Conservation (phyloP, 2,113 vertebrate species). For the Antechinus flavipes region DNA sequence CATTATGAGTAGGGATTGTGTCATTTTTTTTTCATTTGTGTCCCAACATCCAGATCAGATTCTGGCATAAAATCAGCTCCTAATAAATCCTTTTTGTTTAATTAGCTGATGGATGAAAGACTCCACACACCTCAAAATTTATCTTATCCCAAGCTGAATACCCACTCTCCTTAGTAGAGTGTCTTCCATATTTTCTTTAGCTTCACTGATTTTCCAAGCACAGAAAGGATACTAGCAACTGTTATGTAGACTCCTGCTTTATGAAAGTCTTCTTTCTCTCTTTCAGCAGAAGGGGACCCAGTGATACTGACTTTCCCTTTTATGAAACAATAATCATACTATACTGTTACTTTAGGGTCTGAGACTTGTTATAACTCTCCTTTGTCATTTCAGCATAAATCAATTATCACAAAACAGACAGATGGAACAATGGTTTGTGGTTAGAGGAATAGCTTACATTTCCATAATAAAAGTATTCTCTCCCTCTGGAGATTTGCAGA, state of each 20-base stretch:
- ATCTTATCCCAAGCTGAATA: conserved; percentile 3
- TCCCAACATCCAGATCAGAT: background rate
- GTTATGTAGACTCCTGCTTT: background rate
- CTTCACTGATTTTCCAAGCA: background rate
- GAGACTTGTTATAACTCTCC: background rate
- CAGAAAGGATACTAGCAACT: background rate
- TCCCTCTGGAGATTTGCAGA: background rate
- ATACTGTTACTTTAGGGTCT: conserved; percentile 16
- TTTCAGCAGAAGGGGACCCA: background rate
- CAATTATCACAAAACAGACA: conserved; percentile 26
- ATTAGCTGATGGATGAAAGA: background rate
- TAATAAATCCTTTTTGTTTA: background rate
- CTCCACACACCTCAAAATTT: conserved; percentile 15
- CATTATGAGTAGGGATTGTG: background rate
- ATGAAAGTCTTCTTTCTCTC: background rate
- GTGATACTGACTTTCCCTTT: background rate
- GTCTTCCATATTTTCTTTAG: background rate
- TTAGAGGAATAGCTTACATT: conserved; percentile 27
- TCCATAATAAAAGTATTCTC: background rate
- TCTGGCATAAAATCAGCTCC: background rate
- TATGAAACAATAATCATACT: background rate
- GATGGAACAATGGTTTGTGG: conserved; percentile 5
- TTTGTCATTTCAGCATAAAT: conserved; percentile 37
- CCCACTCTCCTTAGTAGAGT: background rate
- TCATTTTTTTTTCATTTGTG: background rate